Conservation (phyloP, 1,140 invertebrate species). For the Mactra quadrangularis region DNA sequence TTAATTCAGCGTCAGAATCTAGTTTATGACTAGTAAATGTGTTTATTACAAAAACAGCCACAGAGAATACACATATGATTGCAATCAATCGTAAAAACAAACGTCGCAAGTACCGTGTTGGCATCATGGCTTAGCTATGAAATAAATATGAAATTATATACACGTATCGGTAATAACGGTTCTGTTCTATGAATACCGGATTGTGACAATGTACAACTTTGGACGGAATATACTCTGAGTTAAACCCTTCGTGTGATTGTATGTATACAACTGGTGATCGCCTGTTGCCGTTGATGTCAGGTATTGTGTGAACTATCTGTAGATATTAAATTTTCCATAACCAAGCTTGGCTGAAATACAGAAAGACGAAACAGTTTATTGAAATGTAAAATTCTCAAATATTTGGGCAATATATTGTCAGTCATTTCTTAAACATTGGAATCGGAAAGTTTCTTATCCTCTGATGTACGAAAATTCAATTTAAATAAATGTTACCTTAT, state of each 20-base stretch:
- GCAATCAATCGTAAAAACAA: background rate
- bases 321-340: too few species aligned
- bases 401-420: too few species aligned
- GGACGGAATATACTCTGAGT: background rate
- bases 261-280: background rate
- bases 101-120: background rate
- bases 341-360: too few species aligned
- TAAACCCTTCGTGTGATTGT: background rate
- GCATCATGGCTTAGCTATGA: background rate
- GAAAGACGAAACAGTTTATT: too few species aligned
- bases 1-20: background rate
- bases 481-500: too few species aligned
- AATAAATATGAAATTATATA: background rate
- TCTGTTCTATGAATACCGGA: background rate
- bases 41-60: conserved; percentile 1
- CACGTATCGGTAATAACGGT: background rate
- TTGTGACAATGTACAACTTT: background rate
- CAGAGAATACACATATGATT: background rate
- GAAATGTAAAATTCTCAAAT: too few species aligned
- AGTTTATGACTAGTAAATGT: background rate
- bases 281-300: too few species aligned
- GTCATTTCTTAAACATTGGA: too few species aligned
- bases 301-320: too few species aligned
- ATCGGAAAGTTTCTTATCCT: too few species aligned
- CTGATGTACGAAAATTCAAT: too few species aligned